phyloP scores from a whole-genome alignment of 2,113 vertebrate genomes.

The Tor tambroides region DNA sequence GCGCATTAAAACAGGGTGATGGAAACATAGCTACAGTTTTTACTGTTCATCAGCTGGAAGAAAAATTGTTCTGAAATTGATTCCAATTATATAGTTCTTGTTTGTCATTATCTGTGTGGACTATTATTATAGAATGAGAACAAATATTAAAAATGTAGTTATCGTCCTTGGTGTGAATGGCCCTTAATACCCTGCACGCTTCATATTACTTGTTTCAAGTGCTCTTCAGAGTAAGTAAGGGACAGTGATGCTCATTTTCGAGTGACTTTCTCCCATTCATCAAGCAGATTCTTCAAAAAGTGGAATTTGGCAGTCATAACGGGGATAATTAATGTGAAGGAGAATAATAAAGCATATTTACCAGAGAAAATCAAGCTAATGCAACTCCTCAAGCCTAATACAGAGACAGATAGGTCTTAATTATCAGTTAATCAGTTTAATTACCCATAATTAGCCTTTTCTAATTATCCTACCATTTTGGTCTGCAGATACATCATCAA shows the following conservation, averaged over 20 bases:
- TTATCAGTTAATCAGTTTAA: slow-evolving; percentile 65
- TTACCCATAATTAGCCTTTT: slow-evolving; percentile 66
- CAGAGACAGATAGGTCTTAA: slow-evolving; percentile 38
- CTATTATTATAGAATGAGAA: too few species aligned
- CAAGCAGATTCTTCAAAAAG: neutral
- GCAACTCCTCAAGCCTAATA: slow-evolving; percentile 38
- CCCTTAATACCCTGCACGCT: neutral
- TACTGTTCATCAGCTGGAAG: too few species aligned
- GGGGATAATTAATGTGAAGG: neutral
- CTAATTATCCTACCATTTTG: slow-evolving; percentile 67
- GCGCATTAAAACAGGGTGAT: too few species aligned
- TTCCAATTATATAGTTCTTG: too few species aligned
- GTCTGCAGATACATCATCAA: slow-evolving; percentile 63
- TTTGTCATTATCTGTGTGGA: too few species aligned
- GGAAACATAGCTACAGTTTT: too few species aligned
- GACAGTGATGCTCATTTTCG: neutral
- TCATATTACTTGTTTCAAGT: neutral
- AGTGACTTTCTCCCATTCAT: neutral
- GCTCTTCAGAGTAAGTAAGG: neutral
- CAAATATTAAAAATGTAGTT: too few species aligned
- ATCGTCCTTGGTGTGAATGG: neutral
- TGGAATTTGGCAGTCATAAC: slow-evolving; percentile 12
- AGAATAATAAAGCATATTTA: slow-evolving; percentile 42
- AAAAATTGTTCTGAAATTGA: too few species aligned
- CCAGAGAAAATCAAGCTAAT: slow-evolving; percentile 38